Base-by-base conservation (phyloP, 2,113 vertebrate species). In the Dromas ardeola region DNA sequence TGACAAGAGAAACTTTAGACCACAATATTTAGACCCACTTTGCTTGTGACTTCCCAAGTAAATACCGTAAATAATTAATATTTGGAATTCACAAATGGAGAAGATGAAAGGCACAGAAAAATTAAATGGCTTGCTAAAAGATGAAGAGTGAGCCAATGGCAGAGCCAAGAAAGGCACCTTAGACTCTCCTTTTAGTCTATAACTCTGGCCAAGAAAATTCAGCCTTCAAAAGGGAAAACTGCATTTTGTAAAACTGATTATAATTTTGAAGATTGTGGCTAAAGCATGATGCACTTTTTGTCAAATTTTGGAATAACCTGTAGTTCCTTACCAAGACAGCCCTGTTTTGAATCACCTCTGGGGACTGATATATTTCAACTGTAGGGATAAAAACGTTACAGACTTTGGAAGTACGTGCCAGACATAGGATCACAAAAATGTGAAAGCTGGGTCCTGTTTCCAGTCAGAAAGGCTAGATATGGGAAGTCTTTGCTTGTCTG, bases 371-470 rank as follows among this genome's bases (percentile, higher is more conserved):
- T 95, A 96, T 97, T 97, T 97, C 93, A 96, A 81, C 86, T 89
- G 73, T 13, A 84, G 72, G 85, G 93, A 98, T 97, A 96, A 95
- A 94, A 90, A 95, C 49, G 91, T 93, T 97, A 87, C 58, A 89
- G 95, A 65, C 92, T 84, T 88, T 97, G 93, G 86, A 96, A 92
- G 87, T 69, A 74, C 6, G 10, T 96, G 97, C 97, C 96, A 98
- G 95, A 95, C 67, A 73, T 85, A 82, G 81, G 93, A 97, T 96
- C 95, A 97, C 80, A 97, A 95, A 91, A 89, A 96, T 95, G 96
- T 92, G 96, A 97, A 98, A 97, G 71, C 87, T 84, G 91, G 88
- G 97, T 95, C 91, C 82, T 96, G 95, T 96, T 98, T 95, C 97
- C 95, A 95, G 85, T 85, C 94, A 97, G 90, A 90, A 93, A 96